Evolutionary conservation across 2,888 invertebrate species (phyloP), one percentile per base, ranked within the genome.

Genomic region (Nomada fucata): DNA sequence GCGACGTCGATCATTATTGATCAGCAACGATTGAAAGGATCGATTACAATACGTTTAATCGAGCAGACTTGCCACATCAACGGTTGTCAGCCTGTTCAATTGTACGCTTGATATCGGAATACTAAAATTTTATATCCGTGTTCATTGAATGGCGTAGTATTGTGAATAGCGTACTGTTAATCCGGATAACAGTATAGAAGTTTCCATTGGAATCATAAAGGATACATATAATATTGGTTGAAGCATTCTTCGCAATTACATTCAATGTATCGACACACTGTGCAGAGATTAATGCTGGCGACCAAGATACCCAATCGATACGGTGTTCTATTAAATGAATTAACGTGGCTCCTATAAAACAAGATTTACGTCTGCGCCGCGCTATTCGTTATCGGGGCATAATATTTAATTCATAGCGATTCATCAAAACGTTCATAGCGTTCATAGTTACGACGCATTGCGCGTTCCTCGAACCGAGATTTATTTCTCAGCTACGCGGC

Each of bases 351-450:
- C 26, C 61, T 61, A 61, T 77, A 83, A 83, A 76, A 82, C 67
- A 74, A 68, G 76, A 82, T 72, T 50, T 70, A 77, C 36, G 73
- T 65, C 53, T 63, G 50, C 57, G 59, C 55, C 57, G 18, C 42
- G 26, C 5, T 68, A 61, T 76, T 76, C 47, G 68, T 29, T 52
- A 53, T 68, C 47, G 57, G 36, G n/a, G 20, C 23, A 5, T 76
- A 80, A 82, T 76, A 76, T 72, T 79, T 72, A 63, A 64, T 72
- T 53, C 42, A 15, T 63, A 47, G 2, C 15, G 47, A 79, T 80
- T 23, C 53, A 59, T n/a, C 23, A 52, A n/a, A 55, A 29, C 18
- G 57, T 36, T 36, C 36, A 72, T 63, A 53, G 36, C 53, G 47
- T 76, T 75, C 53, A 47, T 36, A 76, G 60, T 67, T 77, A 53